phyloP scores from a whole-genome alignment of 2,113 vertebrate species.

The Engraulis encrasicolus region DNA sequence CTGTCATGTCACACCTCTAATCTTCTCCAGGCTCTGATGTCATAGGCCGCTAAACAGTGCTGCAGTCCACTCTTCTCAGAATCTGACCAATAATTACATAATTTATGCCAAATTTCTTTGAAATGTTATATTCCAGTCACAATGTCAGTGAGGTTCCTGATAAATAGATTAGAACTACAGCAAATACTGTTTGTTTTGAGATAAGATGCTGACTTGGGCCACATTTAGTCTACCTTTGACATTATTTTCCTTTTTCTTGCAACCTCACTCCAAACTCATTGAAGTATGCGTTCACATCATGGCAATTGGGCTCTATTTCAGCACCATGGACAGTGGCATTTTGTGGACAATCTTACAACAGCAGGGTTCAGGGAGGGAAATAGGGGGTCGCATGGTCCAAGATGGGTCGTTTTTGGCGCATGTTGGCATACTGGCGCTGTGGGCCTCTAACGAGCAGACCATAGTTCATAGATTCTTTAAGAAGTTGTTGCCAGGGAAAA shows the following conservation, averaged over 20 bases:
- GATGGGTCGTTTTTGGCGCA: constrained; percentile 20
- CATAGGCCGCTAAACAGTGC: constrained; percentile 1
- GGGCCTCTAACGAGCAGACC: background rate
- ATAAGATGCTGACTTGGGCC: too few relatives aligned
- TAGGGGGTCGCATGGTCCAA: constrained; percentile 34
- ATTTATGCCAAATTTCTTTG: background rate
- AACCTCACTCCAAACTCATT: background rate
- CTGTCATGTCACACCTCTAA: constrained; percentile 47
- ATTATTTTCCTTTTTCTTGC: background rate
- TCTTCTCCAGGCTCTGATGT: constrained; percentile 45
- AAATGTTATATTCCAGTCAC: background rate
- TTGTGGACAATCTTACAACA: background rate
- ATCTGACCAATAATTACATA: background rate
- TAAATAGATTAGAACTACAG: background rate
- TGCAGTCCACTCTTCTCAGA: background rate
- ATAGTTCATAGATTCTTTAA: constrained; percentile 15
- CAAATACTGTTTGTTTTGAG: background rate
- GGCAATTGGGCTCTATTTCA: constrained; percentile 52
- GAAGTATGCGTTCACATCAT: background rate
- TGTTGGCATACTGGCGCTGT: constrained; percentile 19
- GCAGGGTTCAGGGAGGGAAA: background rate
- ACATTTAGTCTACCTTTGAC: background rate
- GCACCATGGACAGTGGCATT: constrained; percentile 72
- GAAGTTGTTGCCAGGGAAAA: constrained; percentile 37
- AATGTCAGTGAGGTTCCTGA: background rate